A percentile compares a stretch with the other conserved stretches of the same genome.
phyloP scores from a whole-genome alignment of 2,888 invertebrate species.

The Oligia latruncula region DNA sequence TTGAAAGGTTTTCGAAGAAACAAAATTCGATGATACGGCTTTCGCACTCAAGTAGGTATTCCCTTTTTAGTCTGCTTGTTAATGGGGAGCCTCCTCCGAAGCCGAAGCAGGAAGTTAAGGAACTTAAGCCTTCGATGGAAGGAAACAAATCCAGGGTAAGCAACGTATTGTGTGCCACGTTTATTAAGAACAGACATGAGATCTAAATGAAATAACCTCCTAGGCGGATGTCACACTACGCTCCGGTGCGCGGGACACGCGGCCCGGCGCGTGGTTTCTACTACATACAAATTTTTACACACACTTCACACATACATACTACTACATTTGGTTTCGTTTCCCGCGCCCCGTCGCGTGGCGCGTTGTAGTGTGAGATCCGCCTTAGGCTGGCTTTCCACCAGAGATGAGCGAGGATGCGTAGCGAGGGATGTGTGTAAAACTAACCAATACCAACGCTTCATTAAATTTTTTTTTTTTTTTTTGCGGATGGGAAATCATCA shows the following conservation, averaged over 20 bases:
- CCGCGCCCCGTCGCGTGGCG: neutral
- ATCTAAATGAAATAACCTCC: neutral
- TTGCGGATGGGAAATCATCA: too few relatives aligned
- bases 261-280: neutral
- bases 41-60: too few relatives aligned
- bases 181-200: neutral
- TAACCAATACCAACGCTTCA: too few relatives aligned
- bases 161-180: neutral
- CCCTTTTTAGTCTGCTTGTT: conserved; percentile 10
- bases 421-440: too few relatives aligned
- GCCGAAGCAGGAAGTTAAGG: neutral
- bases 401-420: too few relatives aligned
- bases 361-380: neutral
- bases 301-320: too few relatives aligned
- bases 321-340: neutral
- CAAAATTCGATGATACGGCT: too few relatives aligned
- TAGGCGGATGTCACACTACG: neutral
- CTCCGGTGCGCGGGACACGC: neutral
- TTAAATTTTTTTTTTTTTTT: too few relatives aligned
- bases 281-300: neutral
- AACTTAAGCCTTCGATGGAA: conserved; percentile 13
- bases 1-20: too few relatives aligned
- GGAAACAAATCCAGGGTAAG: conserved; percentile 65
- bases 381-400: too few relatives aligned
- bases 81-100: conserved; percentile 7